Base-by-base conservation (phyloP, 2,888 invertebrate genomes). In the Rhagonycha lutea region DNA sequence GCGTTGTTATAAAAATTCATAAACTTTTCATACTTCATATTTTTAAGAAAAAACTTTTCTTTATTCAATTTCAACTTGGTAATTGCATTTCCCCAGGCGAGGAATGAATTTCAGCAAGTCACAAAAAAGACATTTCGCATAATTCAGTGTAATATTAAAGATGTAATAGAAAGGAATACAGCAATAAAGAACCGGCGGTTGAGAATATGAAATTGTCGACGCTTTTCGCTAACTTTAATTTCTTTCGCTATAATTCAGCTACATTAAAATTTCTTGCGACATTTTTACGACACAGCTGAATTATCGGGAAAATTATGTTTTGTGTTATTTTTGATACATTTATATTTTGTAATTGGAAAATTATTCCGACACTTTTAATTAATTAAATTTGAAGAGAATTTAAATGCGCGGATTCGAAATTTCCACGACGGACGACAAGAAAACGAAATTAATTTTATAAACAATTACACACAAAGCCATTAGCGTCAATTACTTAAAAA, bases 141-240 rank as follows among this genome's bases (percentile, higher is more conserved):
- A 79, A 80, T 79, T 80, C 79, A 78, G 75, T 73, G 78, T 78
- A 78, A 79, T 79, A 80, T 80, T 79, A 77, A 79, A 78, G 79
- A 79, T 77, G 80, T 78, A 80, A 80, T 80, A 79, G 79, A 78
- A 78, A 77, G 79, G 78, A 79, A 78, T 76, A 77, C 74, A 72
- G 78, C 76, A 78, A 79, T 79, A 80, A 80, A 77, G 79, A 79
- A 74, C 77, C 78, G 78, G 75, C 77, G 79, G 75, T 75, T 72
- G 77, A 76, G 78, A 78, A 80, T 76, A 78, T 77, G 79, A 78
- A 77, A 79, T 79, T 78, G 79, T 75, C 78, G 79, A 77, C 77
- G 79, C 78, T 77, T 77, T 77, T 77, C 77, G 74, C 78, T 76
- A 76, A 78, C 78, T 78, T 78, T 78, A 78, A 78, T 78, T 78